These are phyloP conservation scores for Dendrocopos noguchii DNA, from an alignment of 2,113 vertebrate genomes.

Conservation along the genomic window DNA sequence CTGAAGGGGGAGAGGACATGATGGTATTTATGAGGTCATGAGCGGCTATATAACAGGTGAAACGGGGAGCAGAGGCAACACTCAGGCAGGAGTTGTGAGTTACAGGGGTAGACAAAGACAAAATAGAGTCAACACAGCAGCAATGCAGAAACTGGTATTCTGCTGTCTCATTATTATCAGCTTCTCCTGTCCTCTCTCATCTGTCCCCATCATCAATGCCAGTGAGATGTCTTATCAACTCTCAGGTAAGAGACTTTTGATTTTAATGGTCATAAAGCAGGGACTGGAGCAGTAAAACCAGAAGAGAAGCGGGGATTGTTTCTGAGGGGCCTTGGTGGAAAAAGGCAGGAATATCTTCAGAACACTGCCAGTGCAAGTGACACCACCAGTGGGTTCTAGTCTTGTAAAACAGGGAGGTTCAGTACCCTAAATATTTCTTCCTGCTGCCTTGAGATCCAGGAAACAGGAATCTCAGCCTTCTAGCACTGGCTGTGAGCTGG, in stretches of 20 bases:
- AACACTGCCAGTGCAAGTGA: not conserved
- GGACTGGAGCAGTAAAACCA: not conserved
- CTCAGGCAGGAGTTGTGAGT: not conserved
- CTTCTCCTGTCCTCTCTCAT: slow-evolving; percentile 44
- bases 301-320: not conserved
- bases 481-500: not conserved
- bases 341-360: not conserved
- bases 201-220: slow-evolving; percentile 44
- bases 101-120: not conserved
- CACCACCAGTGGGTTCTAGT: not conserved
- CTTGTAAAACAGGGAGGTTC: not conserved
- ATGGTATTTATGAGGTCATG: slow-evolving; percentile 75
- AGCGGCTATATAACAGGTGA: slow-evolving; percentile 67
- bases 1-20: slow-evolving; percentile 14
- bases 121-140: not conserved
- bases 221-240: slow-evolving; percentile 33
- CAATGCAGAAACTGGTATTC: slow-evolving; percentile 63
- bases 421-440: not conserved
- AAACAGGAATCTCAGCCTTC: not conserved
- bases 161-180: slow-evolving; percentile 64
- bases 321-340: not conserved
- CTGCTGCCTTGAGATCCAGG: not conserved
- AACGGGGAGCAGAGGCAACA: slow-evolving; percentile 34
- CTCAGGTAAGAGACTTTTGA: slow-evolving; percentile 69
- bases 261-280: not conserved